Evolutionary conservation across 2,888 invertebrate genomes (phyloP), one percentile per base, ranked within the genome.

Genomic region (Drosophila meridionalis): DNA sequence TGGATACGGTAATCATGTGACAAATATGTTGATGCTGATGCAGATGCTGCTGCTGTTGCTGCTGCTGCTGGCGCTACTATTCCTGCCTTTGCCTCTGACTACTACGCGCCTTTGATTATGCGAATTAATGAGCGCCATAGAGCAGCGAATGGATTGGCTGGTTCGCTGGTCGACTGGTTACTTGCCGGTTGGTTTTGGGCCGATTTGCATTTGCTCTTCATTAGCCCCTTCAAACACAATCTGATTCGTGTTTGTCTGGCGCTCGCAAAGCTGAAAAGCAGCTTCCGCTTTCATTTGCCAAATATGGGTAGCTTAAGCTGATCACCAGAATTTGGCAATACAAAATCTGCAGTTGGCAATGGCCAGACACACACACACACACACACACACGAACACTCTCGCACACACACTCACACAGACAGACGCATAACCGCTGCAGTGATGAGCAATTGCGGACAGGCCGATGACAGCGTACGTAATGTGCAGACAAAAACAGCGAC

Each of bases 1-100:
- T 83, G 75, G 89, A 80, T 76, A 57, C 76, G 82, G 74, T 89
- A 89, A 90, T 84, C 78, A 86, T 90, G 80, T 82, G 82, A 78
- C 83, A 87, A 86, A 80, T 90, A 77, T 72, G 80, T 73, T 73
- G 50, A 63, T 40, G 68, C 57, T 59, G 52, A 59, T 38, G 45
- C 38, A 40, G 45, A 59, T 38, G 65, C 58, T 52, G 53, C 56
- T 34, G 43, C 34, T 40, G 67, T 53, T 57, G 47, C 14, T 40
- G 40, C 5, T 12, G 38, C 12, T 12, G 12, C 12, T 32, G 36
- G 12, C 47, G 14, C 43, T 11, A 4, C 36, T 9, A 9, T 11
- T 9, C 11, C 36, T 56, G 73, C 50, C 38, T 55, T 45, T 66
- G 73, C 48, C 45, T 4, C 7, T 28, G 28, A 20, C 14, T 34